phyloP scores from a whole-genome alignment of 2,888 invertebrate genomes.

The Eurois occulta region DNA sequence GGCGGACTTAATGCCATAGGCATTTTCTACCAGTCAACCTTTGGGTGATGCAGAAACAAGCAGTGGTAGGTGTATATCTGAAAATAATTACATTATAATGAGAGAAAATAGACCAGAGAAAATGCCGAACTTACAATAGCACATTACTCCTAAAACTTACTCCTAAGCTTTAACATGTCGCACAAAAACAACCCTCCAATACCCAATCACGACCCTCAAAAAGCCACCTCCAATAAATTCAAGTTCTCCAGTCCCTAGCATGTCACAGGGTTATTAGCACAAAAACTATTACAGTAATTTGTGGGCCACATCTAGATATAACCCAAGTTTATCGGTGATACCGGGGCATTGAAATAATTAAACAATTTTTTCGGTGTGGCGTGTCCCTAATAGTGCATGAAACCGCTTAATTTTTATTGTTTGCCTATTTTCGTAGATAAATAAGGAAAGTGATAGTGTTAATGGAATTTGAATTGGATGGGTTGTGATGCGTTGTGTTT shows the following conservation, averaged over 20 bases:
- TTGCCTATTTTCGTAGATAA: conserved; percentile 35
- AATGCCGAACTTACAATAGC: neutral
- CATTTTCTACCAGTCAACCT: too few species aligned
- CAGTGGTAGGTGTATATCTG: too few species aligned
- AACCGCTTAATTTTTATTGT: conserved; percentile 65
- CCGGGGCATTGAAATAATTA: conserved; percentile 74
- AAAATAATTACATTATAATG: too few species aligned
- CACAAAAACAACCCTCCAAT: conserved; percentile 6
- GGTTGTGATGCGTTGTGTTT: conserved; percentile 3
- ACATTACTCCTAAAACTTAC: neutral
- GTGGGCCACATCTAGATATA: conserved; percentile 81
- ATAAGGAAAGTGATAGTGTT: conserved; percentile 51
- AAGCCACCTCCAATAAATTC: conserved; percentile 51
- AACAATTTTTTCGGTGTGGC: conserved; percentile 75
- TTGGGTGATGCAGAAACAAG: too few species aligned
- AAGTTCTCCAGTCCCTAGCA: conserved; percentile 69
- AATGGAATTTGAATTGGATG: conserved; percentile 38
- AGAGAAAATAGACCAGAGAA: too few species aligned
- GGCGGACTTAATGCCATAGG: too few species aligned
- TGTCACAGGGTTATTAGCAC: conserved; percentile 80
- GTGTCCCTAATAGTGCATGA: conserved; percentile 69
- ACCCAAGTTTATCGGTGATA: conserved; percentile 78
- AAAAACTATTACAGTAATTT: conserved; percentile 85
- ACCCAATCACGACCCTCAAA: conserved; percentile 23
- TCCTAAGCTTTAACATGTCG: neutral